Percentiles rank a stretch among this genome's conserved stretches.
Evolutionary conservation across 2,113 vertebrate genomes (phyloP).

Genomic region (Oxyruncus cristatus): DNA sequence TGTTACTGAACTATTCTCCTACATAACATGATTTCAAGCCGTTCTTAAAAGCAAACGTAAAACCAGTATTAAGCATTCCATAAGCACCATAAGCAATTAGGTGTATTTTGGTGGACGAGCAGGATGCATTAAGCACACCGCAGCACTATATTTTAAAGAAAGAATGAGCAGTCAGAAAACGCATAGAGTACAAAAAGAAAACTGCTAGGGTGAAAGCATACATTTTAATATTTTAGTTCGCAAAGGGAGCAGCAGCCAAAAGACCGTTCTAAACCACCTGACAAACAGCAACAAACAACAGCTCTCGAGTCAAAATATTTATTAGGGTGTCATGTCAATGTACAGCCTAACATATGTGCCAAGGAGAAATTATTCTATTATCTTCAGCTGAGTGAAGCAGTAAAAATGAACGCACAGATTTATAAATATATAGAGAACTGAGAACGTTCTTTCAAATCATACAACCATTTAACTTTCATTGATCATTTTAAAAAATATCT

Average conservation of each 20-base stretch:
- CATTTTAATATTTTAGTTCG: constrained; percentile 44
- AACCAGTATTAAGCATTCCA: neutral
- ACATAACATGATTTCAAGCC: neutral
- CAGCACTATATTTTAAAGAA: neutral
- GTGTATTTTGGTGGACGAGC: neutral
- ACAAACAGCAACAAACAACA: constrained; percentile 59
- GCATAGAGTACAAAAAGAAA: neutral
- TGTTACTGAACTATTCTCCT: neutral
- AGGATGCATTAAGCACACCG: neutral
- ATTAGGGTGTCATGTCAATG: constrained; percentile 53
- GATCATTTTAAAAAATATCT: neutral
- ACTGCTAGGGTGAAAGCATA: constrained; percentile 22
- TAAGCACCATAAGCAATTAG: neutral
- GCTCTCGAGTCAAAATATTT: constrained; percentile 58
- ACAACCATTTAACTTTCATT: neutral
- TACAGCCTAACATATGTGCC: constrained; percentile 52
- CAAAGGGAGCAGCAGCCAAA: constrained; percentile 34
- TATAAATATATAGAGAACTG: neutral
- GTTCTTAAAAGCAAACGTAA: neutral
- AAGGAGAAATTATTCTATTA: constrained; percentile 39
- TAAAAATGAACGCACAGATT: neutral
- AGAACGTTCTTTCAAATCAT: neutral
- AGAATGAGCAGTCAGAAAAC: neutral
- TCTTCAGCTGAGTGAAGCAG: neutral
- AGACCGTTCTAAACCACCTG: constrained; percentile 48